Conservation (phyloP, 2,113 vertebrate genomes). For the Oreochromis spilurus region DNA sequence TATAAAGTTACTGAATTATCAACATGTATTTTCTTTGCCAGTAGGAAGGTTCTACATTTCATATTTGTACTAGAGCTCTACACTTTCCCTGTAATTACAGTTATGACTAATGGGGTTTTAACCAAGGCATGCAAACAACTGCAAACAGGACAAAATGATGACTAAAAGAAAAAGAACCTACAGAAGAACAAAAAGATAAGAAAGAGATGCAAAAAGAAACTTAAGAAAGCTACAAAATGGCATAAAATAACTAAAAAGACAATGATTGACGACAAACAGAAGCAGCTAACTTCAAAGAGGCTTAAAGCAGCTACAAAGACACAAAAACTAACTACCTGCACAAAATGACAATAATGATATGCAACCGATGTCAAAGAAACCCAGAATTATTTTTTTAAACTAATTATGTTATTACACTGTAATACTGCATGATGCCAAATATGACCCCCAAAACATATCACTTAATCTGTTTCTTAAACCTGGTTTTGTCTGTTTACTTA, state of each 20-base stretch:
- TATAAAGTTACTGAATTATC: background rate
- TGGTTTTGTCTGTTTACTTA: background rate
- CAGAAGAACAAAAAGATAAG: background rate
- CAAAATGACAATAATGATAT: background rate
- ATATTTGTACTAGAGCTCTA: background rate
- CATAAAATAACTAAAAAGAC: background rate
- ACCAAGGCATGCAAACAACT: background rate
- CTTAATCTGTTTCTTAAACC: background rate
- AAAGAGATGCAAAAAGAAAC: background rate
- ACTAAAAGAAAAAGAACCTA: background rate
- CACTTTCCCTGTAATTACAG: background rate
- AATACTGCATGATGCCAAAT: background rate
- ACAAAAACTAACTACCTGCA: background rate
- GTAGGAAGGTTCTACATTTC: background rate
- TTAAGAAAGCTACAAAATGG: background rate
- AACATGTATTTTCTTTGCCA: background rate
- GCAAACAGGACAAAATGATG: background rate
- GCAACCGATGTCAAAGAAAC: background rate
- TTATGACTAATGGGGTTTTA: background rate
- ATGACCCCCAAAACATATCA: background rate
- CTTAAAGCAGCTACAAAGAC: background rate
- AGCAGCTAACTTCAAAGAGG: background rate
- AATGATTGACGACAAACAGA: background rate
- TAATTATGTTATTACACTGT: background rate
- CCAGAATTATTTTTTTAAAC: background rate